Conservation (phyloP, 2,113 vertebrate species). For the Muntiacus muntjak region DNA sequence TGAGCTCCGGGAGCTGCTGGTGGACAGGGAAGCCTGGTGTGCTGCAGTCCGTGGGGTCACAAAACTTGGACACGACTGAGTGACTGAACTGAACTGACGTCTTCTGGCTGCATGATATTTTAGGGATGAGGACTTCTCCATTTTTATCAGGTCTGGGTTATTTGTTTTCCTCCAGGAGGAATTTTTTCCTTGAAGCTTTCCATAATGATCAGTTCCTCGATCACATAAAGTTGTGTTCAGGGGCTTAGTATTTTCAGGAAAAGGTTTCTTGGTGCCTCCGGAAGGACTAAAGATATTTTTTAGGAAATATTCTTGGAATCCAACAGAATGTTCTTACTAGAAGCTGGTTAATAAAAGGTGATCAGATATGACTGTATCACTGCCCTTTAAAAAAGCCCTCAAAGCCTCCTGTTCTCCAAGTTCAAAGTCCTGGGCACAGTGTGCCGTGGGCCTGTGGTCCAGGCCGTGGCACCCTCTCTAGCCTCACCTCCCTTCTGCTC, state of each 20-base stretch:
- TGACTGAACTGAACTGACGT: not conserved
- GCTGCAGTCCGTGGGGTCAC: not conserved
- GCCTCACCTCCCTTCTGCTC: not conserved
- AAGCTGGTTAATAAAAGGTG: not conserved
- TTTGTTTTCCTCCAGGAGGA: not conserved
- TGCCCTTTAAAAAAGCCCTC: not conserved
- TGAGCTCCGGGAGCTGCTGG: not conserved
- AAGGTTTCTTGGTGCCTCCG: not conserved
- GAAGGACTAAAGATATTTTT: not conserved
- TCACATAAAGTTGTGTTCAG: not conserved
- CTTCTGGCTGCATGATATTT: not conserved
- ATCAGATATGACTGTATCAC: not conserved
- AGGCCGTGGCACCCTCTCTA: not conserved
- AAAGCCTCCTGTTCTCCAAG: not conserved
- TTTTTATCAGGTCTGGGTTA: not conserved
- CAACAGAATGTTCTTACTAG: not conserved
- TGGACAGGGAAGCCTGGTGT: not conserved
- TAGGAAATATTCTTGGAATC: conserved; percentile 11
- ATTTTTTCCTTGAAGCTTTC: not conserved
- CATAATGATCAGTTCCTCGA: not conserved
- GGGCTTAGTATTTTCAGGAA: conserved; percentile 4
- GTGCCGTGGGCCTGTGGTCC: not conserved
- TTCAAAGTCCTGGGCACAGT: not conserved
- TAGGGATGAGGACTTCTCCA: not conserved
- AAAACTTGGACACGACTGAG: not conserved